Conservation (phyloP, 2,888 invertebrate genomes). For the Suillia variegata region DNA sequence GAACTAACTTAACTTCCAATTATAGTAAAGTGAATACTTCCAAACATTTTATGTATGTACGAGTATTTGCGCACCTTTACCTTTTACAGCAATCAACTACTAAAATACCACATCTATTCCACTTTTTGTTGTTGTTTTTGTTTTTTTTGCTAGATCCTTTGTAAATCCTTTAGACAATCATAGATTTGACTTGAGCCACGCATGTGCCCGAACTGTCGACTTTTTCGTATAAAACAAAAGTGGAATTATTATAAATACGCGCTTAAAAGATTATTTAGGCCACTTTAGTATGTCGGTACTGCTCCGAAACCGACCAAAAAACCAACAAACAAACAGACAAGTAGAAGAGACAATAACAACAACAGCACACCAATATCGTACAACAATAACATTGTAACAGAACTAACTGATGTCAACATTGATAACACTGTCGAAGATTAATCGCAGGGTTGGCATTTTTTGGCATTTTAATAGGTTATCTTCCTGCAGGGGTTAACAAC, state of each 20-base stretch:
- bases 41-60: no score
- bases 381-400: constrained; percentile 6
- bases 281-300: background rate
- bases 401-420: constrained; percentile 32
- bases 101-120: no score
- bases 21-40: no score
- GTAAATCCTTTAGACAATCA: background rate
- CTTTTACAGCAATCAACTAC: no score
- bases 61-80: no score
- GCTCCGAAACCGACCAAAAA: no score
- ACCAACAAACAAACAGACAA: background rate
- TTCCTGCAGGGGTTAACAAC: constrained; percentile 32
- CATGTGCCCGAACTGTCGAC: background rate
- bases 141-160: no score
- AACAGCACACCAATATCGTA: constrained; percentile 6
- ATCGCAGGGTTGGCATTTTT: constrained; percentile 33
- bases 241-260: background rate
- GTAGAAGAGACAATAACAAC: constrained; percentile 3
- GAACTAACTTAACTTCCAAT: no score
- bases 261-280: background rate
- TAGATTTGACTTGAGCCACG: background rate
- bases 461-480: constrained; percentile 36
- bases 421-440: constrained; percentile 34
- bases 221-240: background rate
- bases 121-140: no score